Percentiles rank a stretch among this genome's conserved stretches.
Conservation (phyloP, 2,113 vertebrate species). For the Pardalotus punctatus region DNA sequence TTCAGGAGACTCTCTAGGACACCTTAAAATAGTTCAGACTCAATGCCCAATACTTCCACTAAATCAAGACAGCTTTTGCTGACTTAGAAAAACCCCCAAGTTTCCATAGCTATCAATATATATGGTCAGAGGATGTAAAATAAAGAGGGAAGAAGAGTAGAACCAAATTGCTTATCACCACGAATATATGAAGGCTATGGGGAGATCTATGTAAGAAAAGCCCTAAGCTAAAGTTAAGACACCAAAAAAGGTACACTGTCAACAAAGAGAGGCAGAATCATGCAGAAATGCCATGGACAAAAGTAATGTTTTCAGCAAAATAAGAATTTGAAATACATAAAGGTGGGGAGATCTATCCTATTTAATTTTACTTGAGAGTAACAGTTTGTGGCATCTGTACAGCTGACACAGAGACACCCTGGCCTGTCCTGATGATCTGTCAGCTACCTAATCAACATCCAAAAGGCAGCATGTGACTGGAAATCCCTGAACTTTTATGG, state of each 20-base stretch:
- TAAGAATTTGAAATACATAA: not conserved
- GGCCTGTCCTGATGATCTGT: not conserved
- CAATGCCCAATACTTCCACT: not conserved
- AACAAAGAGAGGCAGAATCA: not conserved
- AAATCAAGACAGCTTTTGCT: not conserved
- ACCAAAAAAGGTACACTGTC: not conserved
- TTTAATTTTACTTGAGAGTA: not conserved
- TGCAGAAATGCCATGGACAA: not conserved
- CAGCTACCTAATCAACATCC: not conserved
- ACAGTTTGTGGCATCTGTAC: not conserved
- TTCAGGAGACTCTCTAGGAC: not conserved
- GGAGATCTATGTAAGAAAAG: not conserved
- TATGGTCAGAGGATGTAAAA: not conserved
- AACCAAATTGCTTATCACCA: not conserved
- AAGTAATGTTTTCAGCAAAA: not conserved
- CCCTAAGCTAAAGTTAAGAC: not conserved
- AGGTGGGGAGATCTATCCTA: not conserved
- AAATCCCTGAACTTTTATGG: not conserved
- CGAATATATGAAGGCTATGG: not conserved
- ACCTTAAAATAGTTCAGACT: not conserved
- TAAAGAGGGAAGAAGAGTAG: not conserved
- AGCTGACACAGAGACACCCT: not conserved
- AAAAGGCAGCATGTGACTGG: not conserved
- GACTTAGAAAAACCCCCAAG: not conserved
- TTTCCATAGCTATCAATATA: not conserved